Percentiles rank a stretch among this genome's conserved stretches.
phyloP scores from a whole-genome alignment of 2,797 vertebrate species.

The Balearica regulorum region DNA sequence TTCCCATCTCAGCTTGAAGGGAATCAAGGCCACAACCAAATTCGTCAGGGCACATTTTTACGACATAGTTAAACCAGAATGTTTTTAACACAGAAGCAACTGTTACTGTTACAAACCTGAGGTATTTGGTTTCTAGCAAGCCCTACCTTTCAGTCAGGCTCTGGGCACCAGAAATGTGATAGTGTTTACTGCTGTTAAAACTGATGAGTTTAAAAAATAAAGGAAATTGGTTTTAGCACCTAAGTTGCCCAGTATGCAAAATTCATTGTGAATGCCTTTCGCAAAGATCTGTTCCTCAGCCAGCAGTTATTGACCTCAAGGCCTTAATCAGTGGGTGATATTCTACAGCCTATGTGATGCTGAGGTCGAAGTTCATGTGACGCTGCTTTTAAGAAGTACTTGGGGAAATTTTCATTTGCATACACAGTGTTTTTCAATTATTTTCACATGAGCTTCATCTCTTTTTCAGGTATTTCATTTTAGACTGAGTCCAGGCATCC shows the following conservation, averaged over 20 bases:
- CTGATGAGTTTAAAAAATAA: not conserved
- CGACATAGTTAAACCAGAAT: not conserved
- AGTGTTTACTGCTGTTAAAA: not conserved
- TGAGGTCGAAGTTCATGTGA: not conserved
- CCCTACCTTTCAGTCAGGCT: not conserved
- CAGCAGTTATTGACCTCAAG: not conserved
- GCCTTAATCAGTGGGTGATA: not conserved
- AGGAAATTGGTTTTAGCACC: not conserved
- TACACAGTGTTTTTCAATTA: not conserved
- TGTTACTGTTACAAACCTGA: not conserved
- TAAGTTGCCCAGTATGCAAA: not conserved
- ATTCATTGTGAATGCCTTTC: not conserved
- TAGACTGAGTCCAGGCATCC: not conserved
- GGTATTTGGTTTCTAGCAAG: not conserved
- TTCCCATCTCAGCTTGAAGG: not conserved
- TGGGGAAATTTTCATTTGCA: not conserved
- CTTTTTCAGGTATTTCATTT: not conserved
- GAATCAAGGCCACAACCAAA: not conserved
- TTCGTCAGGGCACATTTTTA: not conserved
- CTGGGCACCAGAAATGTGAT: not conserved
- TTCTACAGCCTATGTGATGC: not conserved
- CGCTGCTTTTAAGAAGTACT: not conserved
- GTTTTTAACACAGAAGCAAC: not conserved
- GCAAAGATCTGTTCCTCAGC: not conserved
- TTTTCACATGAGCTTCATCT: not conserved